Evolutionary conservation across 1,140 invertebrate species (phyloP).

Genomic region (Harpegnathos saltator): DNA sequence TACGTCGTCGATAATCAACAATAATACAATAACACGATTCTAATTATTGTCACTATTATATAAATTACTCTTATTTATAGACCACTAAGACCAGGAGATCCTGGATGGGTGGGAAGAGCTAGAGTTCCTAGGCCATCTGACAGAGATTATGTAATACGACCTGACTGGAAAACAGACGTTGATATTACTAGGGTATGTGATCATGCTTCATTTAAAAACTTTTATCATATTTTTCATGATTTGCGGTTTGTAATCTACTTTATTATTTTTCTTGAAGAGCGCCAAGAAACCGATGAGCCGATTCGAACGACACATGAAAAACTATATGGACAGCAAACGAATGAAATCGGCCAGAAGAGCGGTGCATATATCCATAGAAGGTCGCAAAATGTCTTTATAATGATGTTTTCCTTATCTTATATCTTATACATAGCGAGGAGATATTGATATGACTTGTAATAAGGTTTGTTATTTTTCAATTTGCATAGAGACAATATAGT

Average conservation of each 20-base stretch:
- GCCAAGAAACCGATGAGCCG: conserved; percentile 93
- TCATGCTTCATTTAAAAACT: not conserved
- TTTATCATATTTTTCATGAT: not conserved
- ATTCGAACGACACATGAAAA: conserved; percentile 96
- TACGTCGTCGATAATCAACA: conserved; percentile 76
- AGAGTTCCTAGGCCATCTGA: conserved; percentile 97
- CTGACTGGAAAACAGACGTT: conserved; percentile 95
- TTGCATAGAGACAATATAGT: not conserved
- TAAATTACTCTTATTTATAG: conserved; percentile 74
- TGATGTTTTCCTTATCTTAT: conserved; percentile 52
- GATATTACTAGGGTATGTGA: conserved; percentile 92
- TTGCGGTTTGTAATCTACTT: conserved; percentile 12
- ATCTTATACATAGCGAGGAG: not conserved
- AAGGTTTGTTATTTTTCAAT: not conserved
- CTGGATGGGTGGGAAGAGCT: conserved; percentile 97
- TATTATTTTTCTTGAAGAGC: conserved; percentile 85
- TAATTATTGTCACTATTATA: conserved; percentile 28
- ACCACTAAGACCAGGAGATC: conserved; percentile 94
- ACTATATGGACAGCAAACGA: conserved; percentile 94
- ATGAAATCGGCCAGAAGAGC: conserved; percentile 92
- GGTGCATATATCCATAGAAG: conserved; percentile 97
- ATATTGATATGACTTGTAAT: not conserved
- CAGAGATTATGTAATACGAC: conserved; percentile 98
- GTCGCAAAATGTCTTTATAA: conserved; percentile 96
- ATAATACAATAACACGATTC: not conserved